Evolutionary conservation across 2,797 vertebrate species (phyloP), one percentile per base, ranked within the genome.

Genomic region (Myripristis murdjan): DNA sequence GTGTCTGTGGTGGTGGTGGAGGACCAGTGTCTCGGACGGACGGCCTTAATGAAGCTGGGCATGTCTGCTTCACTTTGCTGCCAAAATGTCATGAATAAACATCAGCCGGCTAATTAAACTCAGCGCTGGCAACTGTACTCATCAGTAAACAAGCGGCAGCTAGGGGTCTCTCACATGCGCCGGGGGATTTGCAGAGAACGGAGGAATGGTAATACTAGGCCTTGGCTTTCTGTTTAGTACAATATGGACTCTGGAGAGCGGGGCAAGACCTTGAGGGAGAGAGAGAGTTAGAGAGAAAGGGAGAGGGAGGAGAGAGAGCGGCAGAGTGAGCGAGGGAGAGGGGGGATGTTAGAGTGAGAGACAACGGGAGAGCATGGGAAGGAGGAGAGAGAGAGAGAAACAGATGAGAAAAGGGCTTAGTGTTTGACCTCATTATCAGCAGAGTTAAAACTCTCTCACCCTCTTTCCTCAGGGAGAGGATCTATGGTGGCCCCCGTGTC

Each of bases 61-160:
- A 82, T 73, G 86, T 86, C 83, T 79, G 83, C 79, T 44, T 75
- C 69, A 26, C 79, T 80, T 58, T n/a, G 72, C 83, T 83, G 82
- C 83, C 82, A 88, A 81, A 74, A 64, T 79, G 67, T 87, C 91
- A 93, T 94, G 91, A 94, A 94, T 94, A 94, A 95, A 93, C 91
- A 95, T 94, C 83, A 89, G 82, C 70, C 37, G 33, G 78, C 76
- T 92, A 92, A 94, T 95, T 94, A 93, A 91, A 91, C 81, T 84
- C 84, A 55, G 85, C 48, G 51, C 75, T 63, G 84, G 90, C 83
- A 84, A 87, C 87, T 86, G 84, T 86, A 84, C 74, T 81, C 72
- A 83, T 89, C 87, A 88, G 90, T 91, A 91, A 93, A 93, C 87
- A 92, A 88, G 90, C 71, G 22, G 75, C 70, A 68, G 71, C 48